Evolutionary conservation across 2,113 vertebrate species (phyloP).

Genomic region (Perca flavescens): DNA sequence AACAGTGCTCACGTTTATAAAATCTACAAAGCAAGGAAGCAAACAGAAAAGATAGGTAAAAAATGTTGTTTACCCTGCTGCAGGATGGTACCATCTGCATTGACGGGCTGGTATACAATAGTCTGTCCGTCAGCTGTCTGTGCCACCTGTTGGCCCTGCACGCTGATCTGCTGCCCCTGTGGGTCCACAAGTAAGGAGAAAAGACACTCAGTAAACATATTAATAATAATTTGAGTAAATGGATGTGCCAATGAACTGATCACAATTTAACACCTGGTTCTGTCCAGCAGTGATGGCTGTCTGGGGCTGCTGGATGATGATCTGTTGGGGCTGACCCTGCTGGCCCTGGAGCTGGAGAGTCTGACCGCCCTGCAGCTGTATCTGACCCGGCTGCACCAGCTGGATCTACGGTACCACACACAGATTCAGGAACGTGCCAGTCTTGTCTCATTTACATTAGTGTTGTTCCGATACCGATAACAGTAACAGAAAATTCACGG

Average conservation of each 20-base stretch:
- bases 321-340: slow-evolving; percentile 97
- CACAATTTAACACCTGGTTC: slow-evolving; percentile 89
- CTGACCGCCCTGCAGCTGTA: slow-evolving; percentile 97
- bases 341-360: slow-evolving; percentile 96
- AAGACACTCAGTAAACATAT: background rate
- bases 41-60: background rate
- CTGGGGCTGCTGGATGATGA: slow-evolving; percentile 99
- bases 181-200: background rate
- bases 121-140: slow-evolving; percentile 99
- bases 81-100: slow-evolving; percentile 96
- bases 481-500: too few species aligned
- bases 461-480: too few species aligned
- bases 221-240: background rate
- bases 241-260: background rate
- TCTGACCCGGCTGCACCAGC: slow-evolving; percentile 96
- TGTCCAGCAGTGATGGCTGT: slow-evolving; percentile 96
- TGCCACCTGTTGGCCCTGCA: slow-evolving; percentile 97
- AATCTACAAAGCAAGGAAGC: background rate
- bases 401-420: slow-evolving; percentile 81
- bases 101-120: slow-evolving; percentile 99
- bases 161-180: slow-evolving; percentile 96
- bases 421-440: background rate
- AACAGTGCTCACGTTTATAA: background rate
- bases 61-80: slow-evolving; percentile 90
- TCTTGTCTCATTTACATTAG: background rate